A percentile compares a stretch with the other conserved stretches of the same genome.
Conservation (phyloP, 1,140 invertebrate species). For the Heliconius hermathena region DNA sequence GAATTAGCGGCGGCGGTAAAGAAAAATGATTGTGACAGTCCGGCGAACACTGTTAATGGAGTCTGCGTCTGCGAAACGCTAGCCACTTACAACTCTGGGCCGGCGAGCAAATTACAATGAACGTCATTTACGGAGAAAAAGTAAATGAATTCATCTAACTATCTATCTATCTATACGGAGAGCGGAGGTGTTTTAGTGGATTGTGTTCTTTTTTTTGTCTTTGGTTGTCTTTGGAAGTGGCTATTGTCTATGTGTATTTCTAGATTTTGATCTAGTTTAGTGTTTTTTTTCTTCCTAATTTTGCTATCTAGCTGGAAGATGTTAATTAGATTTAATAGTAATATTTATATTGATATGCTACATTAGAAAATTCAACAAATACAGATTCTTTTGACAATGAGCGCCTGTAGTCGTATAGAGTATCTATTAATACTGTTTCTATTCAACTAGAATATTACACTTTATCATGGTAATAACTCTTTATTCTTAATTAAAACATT, state of each 20-base stretch:
- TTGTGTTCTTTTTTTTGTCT: background rate
- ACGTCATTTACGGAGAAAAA: slow-evolving; percentile 38
- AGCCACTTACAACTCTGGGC: slow-evolving; percentile 62
- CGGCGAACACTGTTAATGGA: slow-evolving; percentile 79
- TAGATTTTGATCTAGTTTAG: background rate
- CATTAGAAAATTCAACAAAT: no score
- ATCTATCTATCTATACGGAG: no score
- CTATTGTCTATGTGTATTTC: background rate
- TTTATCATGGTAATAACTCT: no score
- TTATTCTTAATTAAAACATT: no score
- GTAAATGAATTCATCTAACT: slow-evolving; percentile 26
- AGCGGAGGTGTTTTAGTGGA: slow-evolving; percentile 18
- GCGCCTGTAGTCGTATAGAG: no score
- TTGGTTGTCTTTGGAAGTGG: background rate
- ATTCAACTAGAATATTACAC: no score
- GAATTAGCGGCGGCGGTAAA: slow-evolving; percentile 80
- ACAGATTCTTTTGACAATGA: no score
- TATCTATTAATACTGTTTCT: no score
- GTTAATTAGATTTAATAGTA: no score
- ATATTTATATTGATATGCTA: no score
- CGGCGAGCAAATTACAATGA: slow-evolving; percentile 42
- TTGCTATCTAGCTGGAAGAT: no score
- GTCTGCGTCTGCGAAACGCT: slow-evolving; percentile 78
- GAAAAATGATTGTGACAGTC: slow-evolving; percentile 82
- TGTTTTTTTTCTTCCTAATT: no score